Percentiles rank a stretch among this genome's conserved stretches.
These are phyloP conservation scores for Nebria brevicollis DNA, from an alignment of 2,888 invertebrate species.

Conservation along the genomic window DNA sequence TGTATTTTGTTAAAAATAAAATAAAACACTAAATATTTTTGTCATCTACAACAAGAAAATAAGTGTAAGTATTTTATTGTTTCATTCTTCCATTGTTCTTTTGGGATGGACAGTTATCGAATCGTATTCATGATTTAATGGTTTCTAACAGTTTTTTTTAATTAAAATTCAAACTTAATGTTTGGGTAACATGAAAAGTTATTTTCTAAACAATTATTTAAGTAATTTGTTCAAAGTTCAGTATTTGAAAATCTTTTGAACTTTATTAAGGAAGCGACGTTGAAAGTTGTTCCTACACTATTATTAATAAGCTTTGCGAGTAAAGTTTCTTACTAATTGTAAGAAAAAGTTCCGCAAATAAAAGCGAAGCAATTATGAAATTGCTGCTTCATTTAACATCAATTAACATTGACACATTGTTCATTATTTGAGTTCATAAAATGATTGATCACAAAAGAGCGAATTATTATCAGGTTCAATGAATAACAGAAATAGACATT, in stretches of 20 bases:
- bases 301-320: background rate
- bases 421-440: background rate
- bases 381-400: background rate
- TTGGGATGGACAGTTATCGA: no score
- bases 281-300: background rate
- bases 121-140: no score
- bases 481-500: background rate
- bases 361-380: background rate
- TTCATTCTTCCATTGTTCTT: no score
- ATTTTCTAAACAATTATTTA: background rate
- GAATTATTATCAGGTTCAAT: background rate
- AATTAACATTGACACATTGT: background rate
- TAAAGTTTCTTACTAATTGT: background rate
- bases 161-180: no score
- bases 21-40: no score
- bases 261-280: background rate
- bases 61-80: no score
- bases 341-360: background rate
- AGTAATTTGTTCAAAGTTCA: background rate
- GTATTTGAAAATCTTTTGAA: background rate
- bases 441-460: background rate
- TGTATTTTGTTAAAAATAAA: no score
- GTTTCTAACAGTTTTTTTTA: no score
- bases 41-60: no score
- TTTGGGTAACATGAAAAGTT: background rate